These are phyloP conservation scores for Buceros bicornis DNA, from an alignment of 2,797 vertebrate genomes.

Conservation along the genomic window DNA sequence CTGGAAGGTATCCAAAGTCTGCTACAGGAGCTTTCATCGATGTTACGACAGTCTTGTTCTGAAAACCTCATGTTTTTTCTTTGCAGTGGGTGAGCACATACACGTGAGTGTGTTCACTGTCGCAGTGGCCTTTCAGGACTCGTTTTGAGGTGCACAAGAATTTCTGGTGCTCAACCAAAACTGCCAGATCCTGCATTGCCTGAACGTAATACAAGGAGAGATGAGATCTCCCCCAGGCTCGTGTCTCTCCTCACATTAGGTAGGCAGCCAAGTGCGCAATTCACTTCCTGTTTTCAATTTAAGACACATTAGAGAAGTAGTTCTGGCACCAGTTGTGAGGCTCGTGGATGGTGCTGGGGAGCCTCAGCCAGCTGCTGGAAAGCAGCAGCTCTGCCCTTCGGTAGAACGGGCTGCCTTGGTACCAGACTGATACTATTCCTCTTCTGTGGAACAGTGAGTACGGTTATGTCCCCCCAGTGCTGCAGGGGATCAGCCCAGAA, in stretches of 20 bases:
- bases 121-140: neutral
- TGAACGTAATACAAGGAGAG: neutral
- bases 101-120: neutral
- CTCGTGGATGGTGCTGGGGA: neutral
- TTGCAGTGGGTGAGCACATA: fast-evolving
- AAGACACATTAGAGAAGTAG: neutral
- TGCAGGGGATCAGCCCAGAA: neutral
- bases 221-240: neutral
- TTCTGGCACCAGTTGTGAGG: neutral
- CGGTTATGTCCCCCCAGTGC: neutral
- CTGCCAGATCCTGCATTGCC: neutral
- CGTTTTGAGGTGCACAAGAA: neutral
- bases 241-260: neutral
- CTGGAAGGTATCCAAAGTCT: neutral
- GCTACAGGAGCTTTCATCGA: neutral
- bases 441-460: neutral
- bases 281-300: constrained; percentile 32
- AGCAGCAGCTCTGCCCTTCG: neutral
- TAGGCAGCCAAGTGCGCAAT: constrained; percentile 32
- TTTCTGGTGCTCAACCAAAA: neutral
- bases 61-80: fast-evolving
- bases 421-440: neutral
- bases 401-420: neutral
- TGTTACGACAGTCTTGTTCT: neutral
- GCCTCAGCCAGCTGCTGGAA: neutral